Percentiles rank a stretch among this genome's conserved stretches.
Evolutionary conservation across 2,113 vertebrate genomes (phyloP).

Genomic region (Regulus satrapa): DNA sequence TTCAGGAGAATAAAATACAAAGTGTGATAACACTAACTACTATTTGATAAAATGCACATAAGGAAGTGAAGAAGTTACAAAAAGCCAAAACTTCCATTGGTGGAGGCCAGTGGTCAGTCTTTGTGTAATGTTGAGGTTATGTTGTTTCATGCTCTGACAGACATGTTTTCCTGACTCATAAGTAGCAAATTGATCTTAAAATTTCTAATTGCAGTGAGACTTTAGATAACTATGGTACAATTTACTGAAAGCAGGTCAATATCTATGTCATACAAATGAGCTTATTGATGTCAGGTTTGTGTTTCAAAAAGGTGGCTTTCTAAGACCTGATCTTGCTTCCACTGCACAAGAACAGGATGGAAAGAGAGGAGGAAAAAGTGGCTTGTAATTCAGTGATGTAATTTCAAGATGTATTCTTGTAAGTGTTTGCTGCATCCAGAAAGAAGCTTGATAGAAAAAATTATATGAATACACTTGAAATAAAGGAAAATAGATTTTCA

Average conservation of each 20-base stretch:
- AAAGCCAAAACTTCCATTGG: rapidly evolving
- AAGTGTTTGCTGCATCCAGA: neutral
- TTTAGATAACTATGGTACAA: neutral
- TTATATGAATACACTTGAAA: neutral
- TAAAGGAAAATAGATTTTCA: neutral
- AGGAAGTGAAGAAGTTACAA: neutral
- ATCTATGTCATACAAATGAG: neutral
- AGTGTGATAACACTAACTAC: neutral
- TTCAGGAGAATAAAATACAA: neutral
- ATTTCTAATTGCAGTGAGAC: neutral
- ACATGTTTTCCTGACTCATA: neutral
- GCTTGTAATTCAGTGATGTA: neutral
- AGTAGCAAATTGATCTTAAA: neutral
- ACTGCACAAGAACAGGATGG: neutral
- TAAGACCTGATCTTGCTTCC: neutral
- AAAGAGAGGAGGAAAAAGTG: neutral
- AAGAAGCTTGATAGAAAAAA: neutral
- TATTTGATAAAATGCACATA: neutral
- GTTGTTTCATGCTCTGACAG: neutral
- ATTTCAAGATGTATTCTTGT: neutral
- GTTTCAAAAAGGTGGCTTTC: neutral
- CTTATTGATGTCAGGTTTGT: neutral
- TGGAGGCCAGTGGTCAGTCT: neutral
- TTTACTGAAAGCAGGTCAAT: neutral
- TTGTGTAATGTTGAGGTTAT: neutral